These are phyloP conservation scores for Melanotaenia maccullochi DNA, from an alignment of 2,797 vertebrate genomes.

Conservation along the genomic window DNA sequence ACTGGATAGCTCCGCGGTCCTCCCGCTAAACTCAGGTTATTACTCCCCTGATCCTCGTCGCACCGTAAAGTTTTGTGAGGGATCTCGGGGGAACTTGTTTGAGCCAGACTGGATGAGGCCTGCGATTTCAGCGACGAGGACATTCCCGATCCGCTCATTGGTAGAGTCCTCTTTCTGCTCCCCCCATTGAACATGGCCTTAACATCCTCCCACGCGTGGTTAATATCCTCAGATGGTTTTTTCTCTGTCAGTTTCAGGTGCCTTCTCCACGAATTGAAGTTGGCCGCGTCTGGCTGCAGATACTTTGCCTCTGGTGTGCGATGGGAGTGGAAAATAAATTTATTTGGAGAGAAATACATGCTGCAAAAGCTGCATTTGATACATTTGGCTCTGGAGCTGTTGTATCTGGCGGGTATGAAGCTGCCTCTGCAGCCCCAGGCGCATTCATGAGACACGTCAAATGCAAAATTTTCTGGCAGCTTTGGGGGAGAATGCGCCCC, in stretches of 20 bases:
- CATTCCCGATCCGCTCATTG: slow-evolving; percentile 80
- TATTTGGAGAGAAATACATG: slow-evolving; percentile 94
- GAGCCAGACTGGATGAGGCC: slow-evolving; percentile 71
- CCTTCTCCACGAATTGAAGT: slow-evolving; percentile 93
- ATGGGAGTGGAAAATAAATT: slow-evolving; percentile 94
- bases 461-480: slow-evolving; percentile 92
- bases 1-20: slow-evolving; percentile 91
- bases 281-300: slow-evolving; percentile 91
- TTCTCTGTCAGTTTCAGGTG: slow-evolving; percentile 91
- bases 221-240: slow-evolving; percentile 85
- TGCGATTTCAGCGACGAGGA: slow-evolving; percentile 75
- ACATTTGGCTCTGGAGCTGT: slow-evolving; percentile 93
- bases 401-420: slow-evolving; percentile 92
- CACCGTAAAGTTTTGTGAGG: slow-evolving; percentile 82
- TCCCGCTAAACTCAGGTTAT: slow-evolving; percentile 65
- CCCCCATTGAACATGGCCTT: slow-evolving; percentile 99
- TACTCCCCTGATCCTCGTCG: slow-evolving; percentile 75
- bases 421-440: slow-evolving; percentile 91
- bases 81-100: slow-evolving; percentile 73
- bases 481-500: slow-evolving; percentile 90
- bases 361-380: slow-evolving; percentile 92
- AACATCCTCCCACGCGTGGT: slow-evolving; percentile 96
- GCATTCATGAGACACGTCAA: slow-evolving; percentile 91
- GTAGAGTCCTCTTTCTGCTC: slow-evolving; percentile 92
- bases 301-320: slow-evolving; percentile 92